These are phyloP conservation scores for Cinclus mexicanus DNA, from an alignment of 2,113 vertebrate genomes.

Conservation along the genomic window DNA sequence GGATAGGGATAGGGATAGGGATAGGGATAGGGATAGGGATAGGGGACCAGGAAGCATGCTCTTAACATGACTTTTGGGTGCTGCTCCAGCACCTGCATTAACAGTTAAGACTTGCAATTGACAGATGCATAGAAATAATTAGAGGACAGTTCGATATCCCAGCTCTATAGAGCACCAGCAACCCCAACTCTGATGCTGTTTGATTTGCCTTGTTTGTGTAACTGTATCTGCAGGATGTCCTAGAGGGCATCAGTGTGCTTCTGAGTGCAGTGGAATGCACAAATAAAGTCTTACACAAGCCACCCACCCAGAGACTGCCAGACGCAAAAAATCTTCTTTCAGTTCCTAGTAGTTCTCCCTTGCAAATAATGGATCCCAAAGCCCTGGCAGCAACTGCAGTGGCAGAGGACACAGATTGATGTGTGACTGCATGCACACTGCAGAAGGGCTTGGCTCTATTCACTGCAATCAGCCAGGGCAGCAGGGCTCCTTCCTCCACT, in stretches of 20 bases:
- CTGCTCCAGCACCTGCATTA: not conserved
- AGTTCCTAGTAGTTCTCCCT: not conserved
- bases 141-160: accelerated
- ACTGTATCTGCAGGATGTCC: not conserved
- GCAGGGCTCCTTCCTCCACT: not conserved
- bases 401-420: not conserved
- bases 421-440: not conserved
- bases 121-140: not conserved
- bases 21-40: not conserved
- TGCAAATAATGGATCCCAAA: not conserved
- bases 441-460: not conserved
- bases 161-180: not conserved
- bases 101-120: not conserved
- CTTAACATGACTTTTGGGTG: not conserved
- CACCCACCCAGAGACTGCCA: not conserved
- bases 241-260: accelerated
- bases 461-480: not conserved
- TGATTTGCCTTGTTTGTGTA: not conserved
- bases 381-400: not conserved
- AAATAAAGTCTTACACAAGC: not conserved
- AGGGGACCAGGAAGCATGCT: too few species aligned
- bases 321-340: accelerated
- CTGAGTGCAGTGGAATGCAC: not conserved
- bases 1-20: too few species aligned
- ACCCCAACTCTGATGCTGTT: not conserved